Conservation (phyloP, 2,113 vertebrate genomes). For the Alouatta palliata region DNA sequence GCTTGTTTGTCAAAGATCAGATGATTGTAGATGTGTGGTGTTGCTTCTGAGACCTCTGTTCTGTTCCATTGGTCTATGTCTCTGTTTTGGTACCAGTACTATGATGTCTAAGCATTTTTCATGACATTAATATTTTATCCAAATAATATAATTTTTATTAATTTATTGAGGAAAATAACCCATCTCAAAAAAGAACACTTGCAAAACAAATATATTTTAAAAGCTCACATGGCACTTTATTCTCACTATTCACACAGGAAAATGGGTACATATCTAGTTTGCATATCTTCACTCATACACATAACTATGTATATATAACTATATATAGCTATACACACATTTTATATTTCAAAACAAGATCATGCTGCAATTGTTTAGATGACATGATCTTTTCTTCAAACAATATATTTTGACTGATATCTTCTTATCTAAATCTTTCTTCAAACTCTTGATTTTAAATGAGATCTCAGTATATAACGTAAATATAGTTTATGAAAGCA, state of each 20-base stretch:
- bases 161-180: background rate
- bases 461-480: background rate
- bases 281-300: background rate
- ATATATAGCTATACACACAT: background rate
- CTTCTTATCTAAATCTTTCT: background rate
- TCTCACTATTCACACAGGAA: background rate
- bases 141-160: background rate
- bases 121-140: background rate
- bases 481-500: background rate
- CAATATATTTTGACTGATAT: background rate
- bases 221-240: background rate
- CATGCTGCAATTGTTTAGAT: background rate
- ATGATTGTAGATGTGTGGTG: too few species aligned
- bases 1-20: too few species aligned
- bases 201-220: background rate
- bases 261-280: background rate
- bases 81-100: too few species aligned
- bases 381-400: conserved; percentile 1
- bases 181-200: background rate
- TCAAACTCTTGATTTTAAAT: background rate
- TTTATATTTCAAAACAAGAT: background rate
- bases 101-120: background rate
- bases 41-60: too few species aligned
- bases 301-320: background rate
- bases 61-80: too few species aligned